Conservation (phyloP, 2,797 vertebrate species). For the Phrynocephalus guinanensis region DNA sequence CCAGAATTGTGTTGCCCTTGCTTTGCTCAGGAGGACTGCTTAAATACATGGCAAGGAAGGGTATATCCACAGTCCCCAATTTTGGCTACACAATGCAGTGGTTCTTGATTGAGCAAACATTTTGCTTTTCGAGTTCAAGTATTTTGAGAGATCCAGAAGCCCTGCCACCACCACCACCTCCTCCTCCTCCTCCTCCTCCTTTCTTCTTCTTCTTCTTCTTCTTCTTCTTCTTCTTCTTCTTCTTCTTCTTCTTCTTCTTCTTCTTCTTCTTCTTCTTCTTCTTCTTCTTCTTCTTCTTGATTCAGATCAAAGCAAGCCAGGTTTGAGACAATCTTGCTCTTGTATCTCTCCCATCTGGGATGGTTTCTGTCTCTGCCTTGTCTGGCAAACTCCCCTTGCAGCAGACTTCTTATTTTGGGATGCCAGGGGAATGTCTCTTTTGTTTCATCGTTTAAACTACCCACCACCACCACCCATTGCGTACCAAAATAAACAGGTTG, state of each 20-base stretch:
- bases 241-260: too few relatives aligned
- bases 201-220: too few relatives aligned
- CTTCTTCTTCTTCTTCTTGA: not conserved
- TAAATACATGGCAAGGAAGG: not conserved
- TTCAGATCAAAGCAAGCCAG: not conserved
- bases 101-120: not conserved
- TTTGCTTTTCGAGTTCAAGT: not conserved
- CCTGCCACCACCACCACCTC: not conserved
- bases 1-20: not conserved
- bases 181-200: too few relatives aligned
- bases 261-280: too few relatives aligned
- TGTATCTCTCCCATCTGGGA: too few relatives aligned
- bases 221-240: too few relatives aligned
- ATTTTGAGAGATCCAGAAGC: not conserved
- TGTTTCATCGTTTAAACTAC: not conserved
- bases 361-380: too few relatives aligned
- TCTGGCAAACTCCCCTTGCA: not conserved
- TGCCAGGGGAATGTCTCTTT: not conserved
- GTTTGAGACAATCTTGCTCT: not conserved
- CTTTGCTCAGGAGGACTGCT: not conserved
- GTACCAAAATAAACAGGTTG: too few relatives aligned
- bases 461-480: not conserved
- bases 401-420: too few relatives aligned
- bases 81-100: not conserved
- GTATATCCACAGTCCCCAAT: not conserved